Evolutionary conservation across 1,140 invertebrate species (phyloP).

Genomic region (Dinothrombium tinctorium): DNA sequence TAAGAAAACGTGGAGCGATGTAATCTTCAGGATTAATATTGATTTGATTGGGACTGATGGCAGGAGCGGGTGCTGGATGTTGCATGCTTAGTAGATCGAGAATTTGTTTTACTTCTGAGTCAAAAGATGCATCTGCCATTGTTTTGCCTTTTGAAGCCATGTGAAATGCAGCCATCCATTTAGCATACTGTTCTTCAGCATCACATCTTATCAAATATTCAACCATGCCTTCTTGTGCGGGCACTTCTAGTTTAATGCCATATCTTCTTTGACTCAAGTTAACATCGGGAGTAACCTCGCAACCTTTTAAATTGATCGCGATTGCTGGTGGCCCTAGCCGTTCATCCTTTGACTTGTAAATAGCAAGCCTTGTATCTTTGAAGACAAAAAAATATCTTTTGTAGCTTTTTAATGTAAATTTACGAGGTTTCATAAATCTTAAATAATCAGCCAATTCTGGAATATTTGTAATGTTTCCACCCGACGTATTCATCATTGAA

Average conservation of each 20-base stretch:
- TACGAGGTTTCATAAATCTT: slow-evolving; percentile 68
- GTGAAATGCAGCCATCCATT: slow-evolving; percentile 93
- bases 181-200: slow-evolving; percentile 83
- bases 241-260: slow-evolving; percentile 83
- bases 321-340: slow-evolving; percentile 30
- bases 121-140: slow-evolving; percentile 74
- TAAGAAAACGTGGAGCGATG: slow-evolving; percentile 56
- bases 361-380: slow-evolving; percentile 53
- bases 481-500: slow-evolving; percentile 22
- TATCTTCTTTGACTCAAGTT: slow-evolving; percentile 72
- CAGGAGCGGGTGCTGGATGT: slow-evolving; percentile 43
- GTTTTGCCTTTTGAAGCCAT: slow-evolving; percentile 81
- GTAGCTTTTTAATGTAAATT: slow-evolving; percentile 72
- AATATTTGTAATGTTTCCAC: slow-evolving; percentile 55
- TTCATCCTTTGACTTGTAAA: slow-evolving; percentile 59
- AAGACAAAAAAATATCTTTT: slow-evolving; percentile 78
- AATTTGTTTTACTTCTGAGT: slow-evolving; percentile 69
- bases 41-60: slow-evolving; percentile 44
- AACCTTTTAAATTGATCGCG: slow-evolving; percentile 50
- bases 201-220: slow-evolving; percentile 91
- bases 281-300: slow-evolving; percentile 90
- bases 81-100: slow-evolving; percentile 71
- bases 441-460: slow-evolving; percentile 72
- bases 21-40: slow-evolving; percentile 70
- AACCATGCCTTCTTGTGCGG: slow-evolving; percentile 67